phyloP scores from a whole-genome alignment of 2,113 vertebrate species.

The Telmatochromis brachygnathus region DNA sequence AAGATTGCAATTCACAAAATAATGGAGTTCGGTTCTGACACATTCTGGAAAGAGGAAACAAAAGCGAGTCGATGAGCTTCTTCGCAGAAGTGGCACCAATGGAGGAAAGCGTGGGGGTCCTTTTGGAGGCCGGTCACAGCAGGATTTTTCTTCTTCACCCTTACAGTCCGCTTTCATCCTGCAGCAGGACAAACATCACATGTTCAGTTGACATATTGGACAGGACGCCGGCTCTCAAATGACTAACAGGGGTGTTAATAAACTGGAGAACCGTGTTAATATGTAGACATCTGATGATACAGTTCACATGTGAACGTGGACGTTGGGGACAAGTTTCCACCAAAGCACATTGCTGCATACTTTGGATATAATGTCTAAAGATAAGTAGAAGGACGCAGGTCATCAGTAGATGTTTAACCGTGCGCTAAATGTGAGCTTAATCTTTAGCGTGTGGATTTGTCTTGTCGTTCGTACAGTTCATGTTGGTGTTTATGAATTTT shows the following conservation, averaged over 20 bases:
- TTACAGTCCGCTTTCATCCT: constrained; percentile 65
- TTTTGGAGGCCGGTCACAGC: not conserved
- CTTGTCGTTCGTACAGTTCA: not conserved
- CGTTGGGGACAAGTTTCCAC: not conserved
- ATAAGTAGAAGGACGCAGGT: not conserved
- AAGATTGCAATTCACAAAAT: not conserved
- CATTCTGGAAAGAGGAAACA: not conserved
- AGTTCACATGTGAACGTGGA: not conserved
- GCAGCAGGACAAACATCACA: constrained; percentile 14
- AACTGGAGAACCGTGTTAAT: not conserved
- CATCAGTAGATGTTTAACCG: not conserved
- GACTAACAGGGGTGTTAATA: constrained; percentile 4
- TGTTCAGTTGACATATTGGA: not conserved
- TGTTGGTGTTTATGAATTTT: not conserved
- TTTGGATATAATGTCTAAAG: not conserved
- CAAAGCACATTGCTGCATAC: not conserved
- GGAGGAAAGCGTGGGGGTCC: not conserved
- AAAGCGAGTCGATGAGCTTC: not conserved
- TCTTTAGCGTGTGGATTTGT: not conserved
- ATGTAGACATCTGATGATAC: not conserved
- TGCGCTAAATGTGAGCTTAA: constrained; percentile 15
- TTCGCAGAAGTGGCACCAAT: not conserved
- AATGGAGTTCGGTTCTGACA: not conserved
- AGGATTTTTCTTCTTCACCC: not conserved
- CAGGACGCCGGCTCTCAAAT: not conserved